These are phyloP conservation scores for Podarcis muralis DNA, from an alignment of 2,113 vertebrate genomes.

Conservation along the genomic window DNA sequence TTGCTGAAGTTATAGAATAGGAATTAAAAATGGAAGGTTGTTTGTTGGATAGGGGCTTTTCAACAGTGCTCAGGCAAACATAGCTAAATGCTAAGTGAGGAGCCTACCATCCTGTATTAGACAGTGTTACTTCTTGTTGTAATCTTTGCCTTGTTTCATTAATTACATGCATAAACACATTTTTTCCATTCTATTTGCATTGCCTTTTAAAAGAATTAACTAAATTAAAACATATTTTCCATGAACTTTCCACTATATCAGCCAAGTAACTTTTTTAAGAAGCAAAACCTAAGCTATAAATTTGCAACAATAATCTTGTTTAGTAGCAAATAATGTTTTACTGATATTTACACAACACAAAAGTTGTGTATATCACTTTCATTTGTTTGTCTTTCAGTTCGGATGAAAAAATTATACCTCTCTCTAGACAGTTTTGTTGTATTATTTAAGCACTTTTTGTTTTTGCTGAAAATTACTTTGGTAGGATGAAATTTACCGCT, in stretches of 20 bases:
- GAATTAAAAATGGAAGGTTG: too few species aligned
- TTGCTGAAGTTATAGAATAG: background rate
- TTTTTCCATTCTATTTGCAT: background rate
- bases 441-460: constrained; percentile 70
- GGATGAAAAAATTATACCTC: constrained; percentile 51
- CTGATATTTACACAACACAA: constrained; percentile 29
- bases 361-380: constrained; percentile 45
- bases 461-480: constrained; percentile 74
- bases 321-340: constrained; percentile 37
- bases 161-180: background rate
- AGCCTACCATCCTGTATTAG: too few species aligned
- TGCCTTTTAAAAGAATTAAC: background rate
- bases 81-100: too few species aligned
- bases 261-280: background rate
- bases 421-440: constrained; percentile 50
- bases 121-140: background rate
- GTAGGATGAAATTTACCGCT: constrained; percentile 68
- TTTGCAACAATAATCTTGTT: constrained; percentile 17
- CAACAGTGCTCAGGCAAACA: too few species aligned
- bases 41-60: too few species aligned
- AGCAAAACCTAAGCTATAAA: background rate
- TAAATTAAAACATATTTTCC: background rate
- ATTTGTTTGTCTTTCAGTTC: constrained; percentile 59
- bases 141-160: background rate
- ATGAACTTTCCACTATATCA: background rate